Evolutionary conservation across 2,888 invertebrate species (phyloP), one percentile per base, ranked within the genome.

Genomic region (Lycocerus yunnanus): DNA sequence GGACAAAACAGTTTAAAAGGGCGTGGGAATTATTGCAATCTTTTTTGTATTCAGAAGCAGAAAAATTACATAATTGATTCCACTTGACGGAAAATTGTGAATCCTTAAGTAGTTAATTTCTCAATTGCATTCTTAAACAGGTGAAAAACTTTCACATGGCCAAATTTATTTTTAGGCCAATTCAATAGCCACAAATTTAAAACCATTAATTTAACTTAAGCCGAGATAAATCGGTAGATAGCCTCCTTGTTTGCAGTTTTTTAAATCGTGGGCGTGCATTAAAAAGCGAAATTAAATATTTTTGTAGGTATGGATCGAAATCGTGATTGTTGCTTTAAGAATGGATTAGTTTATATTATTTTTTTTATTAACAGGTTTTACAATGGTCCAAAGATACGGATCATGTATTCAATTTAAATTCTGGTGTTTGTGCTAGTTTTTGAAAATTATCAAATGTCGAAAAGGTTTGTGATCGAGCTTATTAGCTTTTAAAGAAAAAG

Each of bases 91-190:
- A 43, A 43, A 43, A 43, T 43, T 43, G 43, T 43, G 43, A 43
- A 43, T 43, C 43, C n/a, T 43, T 43, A 43, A 43, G 43, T n/a
- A 43, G 43, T 43, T 43, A 43, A 43, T 43, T 43, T 43, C 43
- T 43, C 43, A 43, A 43, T 43, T 43, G 43, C 43, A 43, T 43
- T 43, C 43, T 43, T 43, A 43, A 70, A 16, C 65, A 70, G 70
- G 65, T 66, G 65, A 21, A 68, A 15, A 24, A 65, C 71, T 71
- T 71, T 71, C 71, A 66, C 71, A 66, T 66, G 58, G 21, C 66
- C 71, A 66, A 70, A 71, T 71, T 24, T 66, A 71, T 66, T 71
- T 71, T 66, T 21, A 66, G 70, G 65, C 58, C 70, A 66, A 43
- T 66, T 63, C 61, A 69, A 58, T 70, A 58, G 21, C 21, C 24